These are phyloP conservation scores for Clarias batrachus DNA, from an alignment of 2,113 vertebrate species.

Conservation along the genomic window DNA sequence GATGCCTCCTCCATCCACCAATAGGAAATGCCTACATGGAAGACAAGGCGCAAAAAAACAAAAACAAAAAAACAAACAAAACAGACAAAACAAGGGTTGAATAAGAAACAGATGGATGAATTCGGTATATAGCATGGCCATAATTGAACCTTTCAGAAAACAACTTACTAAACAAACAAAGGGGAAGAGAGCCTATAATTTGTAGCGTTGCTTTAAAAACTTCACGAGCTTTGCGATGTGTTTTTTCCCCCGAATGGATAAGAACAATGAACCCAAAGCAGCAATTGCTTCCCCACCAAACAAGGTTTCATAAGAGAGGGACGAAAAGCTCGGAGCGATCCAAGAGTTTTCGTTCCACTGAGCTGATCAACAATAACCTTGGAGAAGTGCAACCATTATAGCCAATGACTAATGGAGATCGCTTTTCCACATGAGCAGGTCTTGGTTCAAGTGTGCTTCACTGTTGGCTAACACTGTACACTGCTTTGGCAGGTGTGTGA, in stretches of 20 bases:
- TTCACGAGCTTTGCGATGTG: conserved; percentile 22
- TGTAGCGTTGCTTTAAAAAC: conserved; percentile 28
- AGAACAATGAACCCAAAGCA: conserved; percentile 39
- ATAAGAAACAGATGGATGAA: not conserved
- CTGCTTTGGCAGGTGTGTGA: conserved; percentile 40
- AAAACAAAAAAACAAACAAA: not conserved
- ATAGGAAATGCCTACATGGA: conserved; percentile 82
- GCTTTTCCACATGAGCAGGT: conserved; percentile 48
- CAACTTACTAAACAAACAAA: conserved; percentile 35
- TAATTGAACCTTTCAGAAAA: conserved; percentile 33
- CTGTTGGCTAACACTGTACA: conserved; percentile 38
- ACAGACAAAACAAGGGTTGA: not conserved
- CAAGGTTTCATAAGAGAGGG: conserved; percentile 34
- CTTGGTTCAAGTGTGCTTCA: conserved; percentile 39
- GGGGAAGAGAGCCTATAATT: conserved; percentile 33
- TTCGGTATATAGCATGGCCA: conserved; percentile 19
- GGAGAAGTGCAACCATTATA: conserved; percentile 39
- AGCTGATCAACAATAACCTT: conserved; percentile 48
- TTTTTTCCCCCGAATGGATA: conserved; percentile 24
- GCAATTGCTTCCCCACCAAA: conserved; percentile 33
- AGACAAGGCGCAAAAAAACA: not conserved
- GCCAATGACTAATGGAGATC: conserved; percentile 47
- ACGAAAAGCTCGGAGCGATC: conserved; percentile 3
- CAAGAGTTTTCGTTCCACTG: conserved; percentile 37
- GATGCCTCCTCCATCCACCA: conserved; percentile 88